phyloP scores from a whole-genome alignment of 1,140 invertebrate genomes.

The Telenomus remus region DNA sequence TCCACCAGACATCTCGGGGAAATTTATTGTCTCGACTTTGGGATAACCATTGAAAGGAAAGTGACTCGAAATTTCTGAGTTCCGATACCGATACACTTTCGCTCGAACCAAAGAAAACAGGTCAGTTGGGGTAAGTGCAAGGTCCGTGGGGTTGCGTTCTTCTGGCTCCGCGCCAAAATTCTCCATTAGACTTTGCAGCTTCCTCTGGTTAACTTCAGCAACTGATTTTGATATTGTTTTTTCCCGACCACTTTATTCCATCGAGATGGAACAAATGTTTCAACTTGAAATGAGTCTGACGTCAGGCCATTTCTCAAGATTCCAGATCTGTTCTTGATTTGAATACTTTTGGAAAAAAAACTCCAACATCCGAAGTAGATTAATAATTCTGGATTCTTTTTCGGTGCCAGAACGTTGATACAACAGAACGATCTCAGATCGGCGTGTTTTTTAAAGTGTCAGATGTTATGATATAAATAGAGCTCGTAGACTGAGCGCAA shows the following conservation, averaged over 20 bases:
- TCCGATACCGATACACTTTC: conserved; percentile 62
- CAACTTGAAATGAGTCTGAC: conserved; percentile 13
- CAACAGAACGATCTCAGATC: background rate
- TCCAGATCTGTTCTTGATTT: background rate
- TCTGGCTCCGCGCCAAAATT: conserved; percentile 60
- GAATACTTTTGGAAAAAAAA: background rate
- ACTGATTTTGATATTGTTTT: conserved; percentile 35
- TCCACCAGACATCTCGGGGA: conserved; percentile 44
- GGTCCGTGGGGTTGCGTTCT: conserved; percentile 60
- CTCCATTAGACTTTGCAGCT: conserved; percentile 34
- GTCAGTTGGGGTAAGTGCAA: conserved; percentile 60
- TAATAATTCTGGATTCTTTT: background rate
- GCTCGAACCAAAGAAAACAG: conserved; percentile 43
- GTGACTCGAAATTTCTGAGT: conserved; percentile 64
- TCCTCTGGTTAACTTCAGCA: conserved; percentile 11
- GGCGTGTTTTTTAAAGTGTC: conserved; percentile 11
- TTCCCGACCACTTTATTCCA: background rate
- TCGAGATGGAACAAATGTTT: conserved; percentile 11
- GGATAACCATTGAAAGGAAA: conserved; percentile 64
- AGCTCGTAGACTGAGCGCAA: conserved; percentile 18
- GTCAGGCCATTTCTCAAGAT: conserved; percentile 4
- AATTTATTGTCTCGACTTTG: conserved; percentile 66
- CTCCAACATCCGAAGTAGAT: conserved; percentile 1
- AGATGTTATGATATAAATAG: conserved; percentile 39
- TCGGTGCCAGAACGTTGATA: too few relatives aligned